These are phyloP conservation scores for Peromyscus melanophrys DNA, from an alignment of 2,797 vertebrate genomes.

Conservation along the genomic window DNA sequence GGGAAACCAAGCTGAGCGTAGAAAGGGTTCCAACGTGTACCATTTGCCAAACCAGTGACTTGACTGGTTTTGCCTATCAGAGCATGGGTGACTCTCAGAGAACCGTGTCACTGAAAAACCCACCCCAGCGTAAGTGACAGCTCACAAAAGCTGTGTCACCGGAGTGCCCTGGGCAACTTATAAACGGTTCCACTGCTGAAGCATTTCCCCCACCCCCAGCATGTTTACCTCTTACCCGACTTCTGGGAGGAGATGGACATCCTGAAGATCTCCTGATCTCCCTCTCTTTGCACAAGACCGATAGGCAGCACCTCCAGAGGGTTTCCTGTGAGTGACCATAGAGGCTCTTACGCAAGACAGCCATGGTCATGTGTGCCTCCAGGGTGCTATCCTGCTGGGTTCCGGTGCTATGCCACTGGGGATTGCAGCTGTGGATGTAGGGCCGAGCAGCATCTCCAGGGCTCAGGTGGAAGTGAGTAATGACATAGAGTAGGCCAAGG, in stretches of 20 bases:
- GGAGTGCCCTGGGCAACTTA: background rate
- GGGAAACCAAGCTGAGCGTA: background rate
- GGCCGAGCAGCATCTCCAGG: rapidly evolving
- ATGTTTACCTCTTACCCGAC: background rate
- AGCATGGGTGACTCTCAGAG: background rate
- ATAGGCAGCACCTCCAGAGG: background rate
- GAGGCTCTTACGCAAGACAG: background rate
- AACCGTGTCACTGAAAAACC: background rate
- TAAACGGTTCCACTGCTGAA: background rate
- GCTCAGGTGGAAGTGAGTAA: background rate
- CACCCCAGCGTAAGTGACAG: background rate
- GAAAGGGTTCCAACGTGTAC: background rate
- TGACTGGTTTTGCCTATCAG: background rate
- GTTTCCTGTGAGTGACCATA: background rate
- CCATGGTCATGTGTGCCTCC: background rate
- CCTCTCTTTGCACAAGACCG: background rate
- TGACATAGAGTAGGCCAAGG: rapidly evolving
- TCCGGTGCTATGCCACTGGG: rapidly evolving
- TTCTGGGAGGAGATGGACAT: background rate
- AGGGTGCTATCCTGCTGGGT: background rate
- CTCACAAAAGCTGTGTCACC: background rate
- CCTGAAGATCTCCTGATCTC: background rate
- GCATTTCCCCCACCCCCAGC: background rate
- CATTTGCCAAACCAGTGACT: background rate
- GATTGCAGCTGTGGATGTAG: rapidly evolving